A percentile compares a stretch with the other conserved stretches of the same genome.
Evolutionary conservation across 2,888 invertebrate species (phyloP).

Genomic region (Conistra vaccinii): DNA sequence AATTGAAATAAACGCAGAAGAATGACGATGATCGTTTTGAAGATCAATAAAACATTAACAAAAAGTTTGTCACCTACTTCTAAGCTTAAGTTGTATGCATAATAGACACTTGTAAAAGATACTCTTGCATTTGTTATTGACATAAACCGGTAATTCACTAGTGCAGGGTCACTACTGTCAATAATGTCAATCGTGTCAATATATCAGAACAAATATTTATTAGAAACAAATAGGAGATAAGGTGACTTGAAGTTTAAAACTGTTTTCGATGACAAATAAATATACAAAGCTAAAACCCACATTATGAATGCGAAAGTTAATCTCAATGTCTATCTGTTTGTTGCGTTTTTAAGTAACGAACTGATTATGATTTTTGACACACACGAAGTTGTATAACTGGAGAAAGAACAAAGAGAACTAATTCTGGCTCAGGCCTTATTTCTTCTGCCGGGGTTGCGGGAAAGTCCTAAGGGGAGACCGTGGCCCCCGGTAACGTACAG

Average conservation of each 20-base stretch:
- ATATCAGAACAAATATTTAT: slow-evolving; percentile 22
- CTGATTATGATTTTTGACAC: background rate
- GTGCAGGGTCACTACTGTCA: background rate
- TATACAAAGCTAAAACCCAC: background rate
- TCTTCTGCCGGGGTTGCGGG: too few species aligned
- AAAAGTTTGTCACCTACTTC: background rate
- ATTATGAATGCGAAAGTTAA: background rate
- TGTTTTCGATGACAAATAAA: slow-evolving; percentile 27
- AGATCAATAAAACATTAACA: background rate
- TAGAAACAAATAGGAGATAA: slow-evolving; percentile 1
- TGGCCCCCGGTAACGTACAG: too few species aligned
- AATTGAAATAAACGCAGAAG: background rate
- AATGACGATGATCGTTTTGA: background rate
- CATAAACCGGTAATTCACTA: slow-evolving; percentile 12
- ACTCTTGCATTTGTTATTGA: slow-evolving; percentile 30
- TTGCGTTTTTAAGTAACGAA: background rate
- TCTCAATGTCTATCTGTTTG: background rate
- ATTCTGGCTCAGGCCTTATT: background rate
- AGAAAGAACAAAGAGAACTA: background rate
- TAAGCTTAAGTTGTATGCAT: background rate
- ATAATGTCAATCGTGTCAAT: background rate
- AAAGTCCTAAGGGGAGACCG: too few species aligned
- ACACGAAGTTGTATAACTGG: background rate
- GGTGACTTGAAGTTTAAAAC: slow-evolving; percentile 29
- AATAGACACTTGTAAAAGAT: slow-evolving; percentile 26